Conservation (phyloP, 2,113 vertebrate species). For the Hypanus sabinus region DNA sequence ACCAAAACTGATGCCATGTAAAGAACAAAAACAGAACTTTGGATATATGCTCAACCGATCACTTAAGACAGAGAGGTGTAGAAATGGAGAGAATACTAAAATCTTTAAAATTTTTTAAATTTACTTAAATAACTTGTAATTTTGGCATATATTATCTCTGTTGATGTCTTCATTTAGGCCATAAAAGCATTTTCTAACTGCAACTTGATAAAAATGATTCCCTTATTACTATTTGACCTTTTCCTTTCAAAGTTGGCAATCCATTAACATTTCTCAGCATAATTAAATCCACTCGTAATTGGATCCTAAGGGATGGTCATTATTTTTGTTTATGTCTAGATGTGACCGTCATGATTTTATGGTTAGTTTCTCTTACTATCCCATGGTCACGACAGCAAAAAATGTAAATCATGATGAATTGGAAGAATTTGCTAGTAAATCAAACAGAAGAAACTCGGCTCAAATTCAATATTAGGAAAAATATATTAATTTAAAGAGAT, state of each 20-base stretch:
- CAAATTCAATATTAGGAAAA: neutral
- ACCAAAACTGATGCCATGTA: too few species aligned
- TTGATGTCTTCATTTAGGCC: neutral
- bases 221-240: neutral
- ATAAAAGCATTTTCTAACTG: neutral
- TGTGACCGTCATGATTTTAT: neutral
- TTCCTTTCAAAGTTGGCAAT: neutral
- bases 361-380: neutral
- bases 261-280: conserved; percentile 13
- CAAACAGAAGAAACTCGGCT: neutral
- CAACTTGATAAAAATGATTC: conserved; percentile 11
- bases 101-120: neutral
- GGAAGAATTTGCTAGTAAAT: neutral
- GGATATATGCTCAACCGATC: too few species aligned
- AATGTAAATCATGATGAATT: neutral
- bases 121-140: neutral
- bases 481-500: neutral
- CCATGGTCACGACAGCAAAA: neutral
- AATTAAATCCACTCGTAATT: neutral
- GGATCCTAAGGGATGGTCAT: neutral
- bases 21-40: too few species aligned
- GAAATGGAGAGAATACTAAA: too few species aligned
- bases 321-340: conserved; percentile 30
- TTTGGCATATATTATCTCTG: neutral
- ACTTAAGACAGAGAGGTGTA: too few species aligned